Percentiles rank a stretch among this genome's conserved stretches.
Conservation (phyloP, 2,113 vertebrate species). For the Petrocephalus zakoni region DNA sequence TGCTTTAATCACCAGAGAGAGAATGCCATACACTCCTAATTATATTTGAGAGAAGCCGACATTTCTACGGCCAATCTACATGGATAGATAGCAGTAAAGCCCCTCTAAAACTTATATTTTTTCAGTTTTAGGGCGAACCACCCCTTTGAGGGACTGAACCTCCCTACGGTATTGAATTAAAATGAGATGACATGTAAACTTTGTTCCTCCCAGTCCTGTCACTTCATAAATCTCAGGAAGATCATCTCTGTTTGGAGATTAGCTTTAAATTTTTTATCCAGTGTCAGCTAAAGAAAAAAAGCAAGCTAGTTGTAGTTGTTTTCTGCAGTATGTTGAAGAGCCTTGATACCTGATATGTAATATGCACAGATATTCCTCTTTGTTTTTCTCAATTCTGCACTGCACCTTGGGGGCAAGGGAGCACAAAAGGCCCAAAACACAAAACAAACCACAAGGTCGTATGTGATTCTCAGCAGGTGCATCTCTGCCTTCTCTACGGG, state of each 20-base stretch:
- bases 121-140: no score
- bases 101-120: no score
- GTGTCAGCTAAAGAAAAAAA: neutral
- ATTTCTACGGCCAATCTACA: no score
- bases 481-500: neutral
- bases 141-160: neutral
- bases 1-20: no score
- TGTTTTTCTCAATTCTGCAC: slow-evolving; percentile 10
- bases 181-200: neutral
- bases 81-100: no score
- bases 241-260: neutral
- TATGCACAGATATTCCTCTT: neutral
- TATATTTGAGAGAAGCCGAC: no score
- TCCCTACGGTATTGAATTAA: neutral
- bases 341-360: neutral
- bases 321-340: neutral
- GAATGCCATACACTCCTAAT: no score
- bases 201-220: neutral
- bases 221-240: neutral
- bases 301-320: neutral
- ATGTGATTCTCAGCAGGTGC: neutral
- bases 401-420: neutral
- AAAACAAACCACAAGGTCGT: slow-evolving; percentile 3
- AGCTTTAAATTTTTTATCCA: neutral
- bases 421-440: neutral